Conservation (phyloP, 1,140 invertebrate genomes). For the Kradibia gibbosae region DNA sequence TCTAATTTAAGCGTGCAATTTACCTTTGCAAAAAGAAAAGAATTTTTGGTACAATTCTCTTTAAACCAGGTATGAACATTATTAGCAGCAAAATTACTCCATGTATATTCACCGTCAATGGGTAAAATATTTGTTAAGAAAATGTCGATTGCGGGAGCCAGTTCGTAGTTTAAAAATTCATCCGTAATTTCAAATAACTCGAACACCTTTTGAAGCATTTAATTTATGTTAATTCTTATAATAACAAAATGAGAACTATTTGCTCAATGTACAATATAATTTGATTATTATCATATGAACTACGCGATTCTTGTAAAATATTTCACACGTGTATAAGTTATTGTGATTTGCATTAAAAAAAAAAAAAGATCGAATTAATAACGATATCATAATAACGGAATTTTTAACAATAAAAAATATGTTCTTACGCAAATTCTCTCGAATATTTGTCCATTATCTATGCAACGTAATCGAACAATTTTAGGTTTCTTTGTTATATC, state of each 20-base stretch:
- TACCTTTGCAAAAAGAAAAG: conserved; percentile 62
- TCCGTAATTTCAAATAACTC: conserved; percentile 61
- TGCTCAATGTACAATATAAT: no score
- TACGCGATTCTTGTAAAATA: no score
- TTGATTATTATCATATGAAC: background rate
- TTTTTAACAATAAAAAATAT: background rate
- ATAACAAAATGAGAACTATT: conserved; percentile 18
- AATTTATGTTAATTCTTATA: conserved; percentile 11
- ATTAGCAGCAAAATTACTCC: conserved; percentile 60
- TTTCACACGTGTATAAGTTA: no score
- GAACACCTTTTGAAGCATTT: conserved; percentile 55
- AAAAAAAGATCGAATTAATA: no score
- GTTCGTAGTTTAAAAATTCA: conserved; percentile 56
- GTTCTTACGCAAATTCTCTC: conserved; percentile 54
- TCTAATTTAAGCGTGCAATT: conserved; percentile 31
- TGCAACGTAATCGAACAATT: conserved; percentile 57
- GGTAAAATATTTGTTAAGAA: conserved; percentile 62
- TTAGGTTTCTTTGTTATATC: conserved; percentile 43
- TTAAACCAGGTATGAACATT: conserved; percentile 59
- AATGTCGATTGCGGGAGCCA: conserved; percentile 63
- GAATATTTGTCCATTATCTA: conserved; percentile 62
- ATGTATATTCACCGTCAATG: conserved; percentile 65
- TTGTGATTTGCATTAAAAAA: no score
- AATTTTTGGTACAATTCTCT: conserved; percentile 52
- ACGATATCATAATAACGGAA: no score